These are phyloP conservation scores for Cygnus olor DNA, from an alignment of 2,797 vertebrate species.

Conservation along the genomic window DNA sequence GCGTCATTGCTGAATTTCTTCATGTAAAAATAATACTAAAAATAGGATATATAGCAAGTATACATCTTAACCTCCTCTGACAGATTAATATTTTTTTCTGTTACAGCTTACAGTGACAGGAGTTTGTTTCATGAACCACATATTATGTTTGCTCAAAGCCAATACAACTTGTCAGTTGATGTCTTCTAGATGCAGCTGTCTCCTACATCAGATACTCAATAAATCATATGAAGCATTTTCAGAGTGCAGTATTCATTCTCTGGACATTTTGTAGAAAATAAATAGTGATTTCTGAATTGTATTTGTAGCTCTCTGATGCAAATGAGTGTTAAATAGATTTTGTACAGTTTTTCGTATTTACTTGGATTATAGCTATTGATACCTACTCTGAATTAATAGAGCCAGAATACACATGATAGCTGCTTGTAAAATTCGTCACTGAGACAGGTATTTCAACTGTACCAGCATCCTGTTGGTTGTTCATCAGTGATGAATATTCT, in stretches of 20 bases:
- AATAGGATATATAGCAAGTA: background rate
- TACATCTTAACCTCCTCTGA: background rate
- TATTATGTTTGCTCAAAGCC: background rate
- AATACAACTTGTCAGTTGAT: background rate
- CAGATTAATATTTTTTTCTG: background rate
- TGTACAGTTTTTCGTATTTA: background rate
- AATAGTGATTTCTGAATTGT: conserved; percentile 26
- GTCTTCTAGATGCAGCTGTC: background rate
- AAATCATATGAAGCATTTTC: background rate
- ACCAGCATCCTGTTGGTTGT: fast-evolving
- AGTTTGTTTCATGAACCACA: background rate
- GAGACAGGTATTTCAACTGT: background rate
- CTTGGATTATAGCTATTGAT: conserved; percentile 5
- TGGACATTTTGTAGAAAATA: conserved; percentile 30
- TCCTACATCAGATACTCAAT: background rate
- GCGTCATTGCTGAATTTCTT: background rate
- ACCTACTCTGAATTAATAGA: conserved; percentile 37
- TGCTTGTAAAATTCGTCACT: background rate
- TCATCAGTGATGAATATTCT: background rate
- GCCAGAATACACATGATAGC: background rate
- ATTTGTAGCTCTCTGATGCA: conserved; percentile 15
- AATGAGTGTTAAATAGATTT: conserved; percentile 7
- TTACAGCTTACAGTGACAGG: background rate
- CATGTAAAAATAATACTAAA: background rate
- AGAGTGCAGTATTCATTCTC: background rate